Conservation (phyloP, 64 coral and sea anemone species). For the Exaiptasia diaphana region DNA sequence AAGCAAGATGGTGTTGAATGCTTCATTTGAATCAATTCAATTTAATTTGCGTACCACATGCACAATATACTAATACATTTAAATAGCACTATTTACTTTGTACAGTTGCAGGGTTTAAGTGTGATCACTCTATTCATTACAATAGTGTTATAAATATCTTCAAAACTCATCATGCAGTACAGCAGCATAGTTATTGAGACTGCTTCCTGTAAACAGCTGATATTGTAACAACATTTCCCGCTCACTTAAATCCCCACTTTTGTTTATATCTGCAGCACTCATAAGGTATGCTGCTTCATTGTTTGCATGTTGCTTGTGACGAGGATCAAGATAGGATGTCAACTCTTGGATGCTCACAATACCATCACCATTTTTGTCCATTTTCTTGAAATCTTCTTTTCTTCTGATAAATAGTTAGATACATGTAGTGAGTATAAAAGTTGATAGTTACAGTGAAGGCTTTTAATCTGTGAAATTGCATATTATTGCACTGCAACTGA, state of each 20-base stretch:
- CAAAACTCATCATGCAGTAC: slow-evolving; percentile 93
- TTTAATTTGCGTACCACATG: no score
- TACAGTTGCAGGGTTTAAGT: no score
- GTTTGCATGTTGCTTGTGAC: slow-evolving; percentile 73
- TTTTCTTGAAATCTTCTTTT: slow-evolving; percentile 66
- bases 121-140: no score
- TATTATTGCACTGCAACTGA: no score
- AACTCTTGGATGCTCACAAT: slow-evolving; percentile 65
- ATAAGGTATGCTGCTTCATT: slow-evolving; percentile 84
- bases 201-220: slow-evolving; percentile 88
- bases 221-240: slow-evolving; percentile 87
- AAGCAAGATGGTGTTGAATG: no score
- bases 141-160: no score
- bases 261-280: slow-evolving; percentile 60
- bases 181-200: slow-evolving; percentile 62
- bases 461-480: no score
- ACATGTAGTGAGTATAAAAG: background rate
- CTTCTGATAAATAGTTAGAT: slow-evolving; percentile 26
- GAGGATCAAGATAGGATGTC: slow-evolving; percentile 65
- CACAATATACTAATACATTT: no score
- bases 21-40: no score
- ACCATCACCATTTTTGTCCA: slow-evolving; percentile 74
- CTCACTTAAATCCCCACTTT: slow-evolving; percentile 64
- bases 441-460: background rate
- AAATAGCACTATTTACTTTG: no score